Percentiles rank a stretch among this genome's conserved stretches.
Conservation (phyloP, 2,113 vertebrate genomes). For the Mohoua ochrocephala region DNA sequence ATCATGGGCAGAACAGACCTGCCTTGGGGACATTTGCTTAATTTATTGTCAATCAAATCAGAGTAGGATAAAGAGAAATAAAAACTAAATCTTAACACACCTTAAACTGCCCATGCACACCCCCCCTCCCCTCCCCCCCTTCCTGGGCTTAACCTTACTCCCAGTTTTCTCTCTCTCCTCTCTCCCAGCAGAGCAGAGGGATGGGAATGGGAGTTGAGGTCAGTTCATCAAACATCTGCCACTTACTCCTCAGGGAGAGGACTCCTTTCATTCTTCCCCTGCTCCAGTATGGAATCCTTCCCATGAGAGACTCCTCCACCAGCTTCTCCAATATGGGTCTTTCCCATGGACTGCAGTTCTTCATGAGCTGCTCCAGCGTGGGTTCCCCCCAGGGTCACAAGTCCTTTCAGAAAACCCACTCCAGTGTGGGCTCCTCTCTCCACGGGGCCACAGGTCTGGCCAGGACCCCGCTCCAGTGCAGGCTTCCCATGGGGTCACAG, state of each 20-base stretch:
- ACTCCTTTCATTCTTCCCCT: not conserved
- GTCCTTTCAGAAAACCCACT: not conserved
- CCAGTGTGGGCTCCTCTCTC: not conserved
- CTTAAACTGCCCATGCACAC: not conserved
- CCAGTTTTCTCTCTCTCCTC: not conserved
- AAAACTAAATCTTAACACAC: not conserved
- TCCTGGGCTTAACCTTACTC: not conserved
- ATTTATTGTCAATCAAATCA: not conserved
- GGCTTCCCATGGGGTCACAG: not conserved
- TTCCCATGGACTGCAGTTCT: not conserved
- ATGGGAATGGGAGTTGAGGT: not conserved
- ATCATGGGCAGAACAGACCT: not conserved
- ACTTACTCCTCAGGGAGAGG: not conserved
- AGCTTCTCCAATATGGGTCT: not conserved
- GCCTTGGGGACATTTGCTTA: not conserved
- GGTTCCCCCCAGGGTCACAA: not conserved
- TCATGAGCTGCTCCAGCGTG: not conserved
- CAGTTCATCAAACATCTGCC: not conserved
- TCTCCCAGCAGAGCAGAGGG: not conserved
- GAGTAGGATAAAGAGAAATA: not conserved
- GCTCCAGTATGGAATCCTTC: not conserved
- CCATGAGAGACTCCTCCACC: not conserved
- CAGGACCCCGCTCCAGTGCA: not conserved
- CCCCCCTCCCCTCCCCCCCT: fast-evolving
- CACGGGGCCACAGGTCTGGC: not conserved